Conservation (phyloP, 1,140 invertebrate genomes). For the Kradibia gibbosae region DNA sequence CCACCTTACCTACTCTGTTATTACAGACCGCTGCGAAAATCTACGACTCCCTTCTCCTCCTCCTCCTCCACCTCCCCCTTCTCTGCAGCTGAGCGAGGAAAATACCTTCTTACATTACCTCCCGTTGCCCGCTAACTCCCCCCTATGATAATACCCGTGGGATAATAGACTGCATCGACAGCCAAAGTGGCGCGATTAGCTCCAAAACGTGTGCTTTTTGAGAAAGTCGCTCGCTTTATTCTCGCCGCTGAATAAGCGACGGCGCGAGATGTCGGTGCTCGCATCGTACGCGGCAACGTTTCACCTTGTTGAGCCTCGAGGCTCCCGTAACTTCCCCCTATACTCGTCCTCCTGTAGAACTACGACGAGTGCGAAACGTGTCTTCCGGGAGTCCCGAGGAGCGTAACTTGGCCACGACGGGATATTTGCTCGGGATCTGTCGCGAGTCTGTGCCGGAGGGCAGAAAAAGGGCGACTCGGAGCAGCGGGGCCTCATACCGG, state of each 20-base stretch:
- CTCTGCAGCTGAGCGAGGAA: not conserved
- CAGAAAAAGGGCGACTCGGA: not conserved
- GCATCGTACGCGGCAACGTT: not conserved
- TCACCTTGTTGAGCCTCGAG: not conserved
- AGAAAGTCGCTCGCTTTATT: not conserved
- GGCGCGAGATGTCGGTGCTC: not conserved
- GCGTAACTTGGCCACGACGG: too few relatives aligned
- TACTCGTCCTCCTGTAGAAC: not conserved
- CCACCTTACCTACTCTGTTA: not conserved
- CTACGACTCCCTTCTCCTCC: not conserved
- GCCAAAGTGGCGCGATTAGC: not conserved
- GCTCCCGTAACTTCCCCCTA: not conserved
- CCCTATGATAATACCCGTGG: not conserved
- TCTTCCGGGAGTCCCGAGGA: not conserved
- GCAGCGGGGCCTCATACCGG: not conserved
- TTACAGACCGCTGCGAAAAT: not conserved
- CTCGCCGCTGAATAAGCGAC: not conserved
- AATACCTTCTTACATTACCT: not conserved
- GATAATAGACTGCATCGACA: not conserved
- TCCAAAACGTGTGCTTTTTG: not conserved
- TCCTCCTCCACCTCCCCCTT: not conserved
- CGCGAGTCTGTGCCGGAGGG: not conserved
- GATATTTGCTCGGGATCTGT: conserved; percentile 23
- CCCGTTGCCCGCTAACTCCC: not conserved
- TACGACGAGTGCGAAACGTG: not conserved